Evolutionary conservation across 2,113 vertebrate species (phyloP).

Genomic region (Pao palembangensis): DNA sequence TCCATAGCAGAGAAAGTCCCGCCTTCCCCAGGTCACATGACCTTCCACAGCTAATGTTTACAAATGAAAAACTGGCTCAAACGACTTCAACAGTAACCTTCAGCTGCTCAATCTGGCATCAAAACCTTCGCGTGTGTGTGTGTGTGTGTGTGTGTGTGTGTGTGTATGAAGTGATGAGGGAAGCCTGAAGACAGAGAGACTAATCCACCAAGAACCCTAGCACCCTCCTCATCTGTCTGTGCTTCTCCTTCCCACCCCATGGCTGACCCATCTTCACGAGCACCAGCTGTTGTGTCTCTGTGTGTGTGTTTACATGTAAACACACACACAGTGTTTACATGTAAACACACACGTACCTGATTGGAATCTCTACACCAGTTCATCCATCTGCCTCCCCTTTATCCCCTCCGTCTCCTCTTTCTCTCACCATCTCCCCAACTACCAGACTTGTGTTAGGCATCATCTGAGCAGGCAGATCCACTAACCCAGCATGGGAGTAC

Average conservation of each 20-base stretch:
- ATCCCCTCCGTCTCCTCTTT: background rate
- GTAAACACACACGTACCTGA: background rate
- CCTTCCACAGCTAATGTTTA: too few relatives aligned
- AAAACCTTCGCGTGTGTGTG: background rate
- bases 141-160: slow-evolving; percentile 1
- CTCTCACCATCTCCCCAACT: background rate
- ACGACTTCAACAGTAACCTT: too few relatives aligned
- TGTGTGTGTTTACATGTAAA: slow-evolving; percentile 13
- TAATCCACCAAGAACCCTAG: slow-evolving; percentile 53
- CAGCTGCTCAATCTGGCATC: too few relatives aligned
- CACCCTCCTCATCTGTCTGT: slow-evolving; percentile 5
- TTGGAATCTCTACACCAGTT: slow-evolving; percentile 13
- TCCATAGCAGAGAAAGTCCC: background rate
- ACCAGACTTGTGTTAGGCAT: slow-evolving; percentile 13
- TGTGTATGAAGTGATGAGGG: slow-evolving; percentile 6
- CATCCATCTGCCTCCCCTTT: background rate
- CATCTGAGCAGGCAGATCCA: slow-evolving; percentile 54
- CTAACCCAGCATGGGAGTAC: slow-evolving; percentile 74
- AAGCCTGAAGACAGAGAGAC: slow-evolving; percentile 23
- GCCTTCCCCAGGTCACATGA: slow-evolving; percentile 5
- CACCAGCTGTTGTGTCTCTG: slow-evolving; percentile 14
- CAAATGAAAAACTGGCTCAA: too few relatives aligned
- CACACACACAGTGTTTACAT: too few relatives aligned
- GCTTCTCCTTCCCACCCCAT: slow-evolving; percentile 12
- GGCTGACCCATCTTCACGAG: slow-evolving; percentile 29